Evolutionary conservation across 1,140 invertebrate genomes (phyloP), one percentile per base, ranked within the genome.

Genomic region (Drosophila yakuba): DNA sequence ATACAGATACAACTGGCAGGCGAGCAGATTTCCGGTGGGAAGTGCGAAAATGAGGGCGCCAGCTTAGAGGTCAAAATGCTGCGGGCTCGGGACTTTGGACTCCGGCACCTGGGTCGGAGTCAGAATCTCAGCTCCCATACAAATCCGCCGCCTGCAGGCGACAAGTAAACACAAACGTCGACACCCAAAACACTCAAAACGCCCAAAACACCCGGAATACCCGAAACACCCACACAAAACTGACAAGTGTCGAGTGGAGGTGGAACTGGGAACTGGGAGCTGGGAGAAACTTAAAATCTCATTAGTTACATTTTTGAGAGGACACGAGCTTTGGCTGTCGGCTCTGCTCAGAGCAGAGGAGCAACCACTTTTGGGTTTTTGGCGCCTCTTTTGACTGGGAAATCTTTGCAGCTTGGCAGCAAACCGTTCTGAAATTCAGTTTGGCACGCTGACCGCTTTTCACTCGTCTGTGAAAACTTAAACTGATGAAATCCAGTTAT

Each of bases 241-340:
- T 44, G 32, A 39, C 72, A 52, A 56, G 43, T 38, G 23, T 36
- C 1, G 4, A 8, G 41, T 20, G 50, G 36, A 35, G 8, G 15
- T 41, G 56, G 12, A 11, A n/a, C 11, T 4, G 41, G 41, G 14
- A 47, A 20, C 20, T 20, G 20, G 41, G 14, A 47, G 39, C 20
- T 20, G 20, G 41, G 14, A 47, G 39, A 75, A 75, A 75, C 73
- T 75, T 74, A 47, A 75, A 75, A 74, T 75, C 71, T 75, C 72
- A 63, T 75, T 74, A 75, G 67, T 69, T 71, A 71, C 67, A 69
- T 71, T 71, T 71, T 69, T 71, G 64, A 69, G 67, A 55, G 66
- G 67, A 71, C 67, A 57, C 25, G 20, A 7, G 64, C 51, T 69
- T 69, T 57, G 50, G 51, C 67, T 71, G 64, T 68, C 64, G 51